Evolutionary conservation across 2,113 vertebrate genomes (phyloP).

Genomic region (Mormoops blainvillei): DNA sequence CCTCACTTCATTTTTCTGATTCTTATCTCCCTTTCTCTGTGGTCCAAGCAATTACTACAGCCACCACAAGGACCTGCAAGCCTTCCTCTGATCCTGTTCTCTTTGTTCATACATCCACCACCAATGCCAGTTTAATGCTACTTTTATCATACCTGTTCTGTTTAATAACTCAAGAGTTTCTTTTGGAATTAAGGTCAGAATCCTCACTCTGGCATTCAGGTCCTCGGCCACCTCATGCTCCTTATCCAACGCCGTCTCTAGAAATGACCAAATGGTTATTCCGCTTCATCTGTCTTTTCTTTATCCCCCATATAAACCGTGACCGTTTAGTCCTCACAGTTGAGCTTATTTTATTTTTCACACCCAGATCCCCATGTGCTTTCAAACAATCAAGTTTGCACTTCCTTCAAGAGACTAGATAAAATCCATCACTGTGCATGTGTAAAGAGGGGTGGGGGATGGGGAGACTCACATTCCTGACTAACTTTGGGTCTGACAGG

Average conservation of each 20-base stretch:
- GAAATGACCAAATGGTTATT: background rate
- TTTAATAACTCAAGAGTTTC: background rate
- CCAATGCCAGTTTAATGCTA: background rate
- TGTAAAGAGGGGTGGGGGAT: rapidly evolving
- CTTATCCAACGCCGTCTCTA: background rate
- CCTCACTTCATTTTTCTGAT: background rate
- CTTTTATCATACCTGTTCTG: background rate
- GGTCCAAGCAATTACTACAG: background rate
- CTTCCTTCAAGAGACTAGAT: background rate
- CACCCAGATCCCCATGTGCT: background rate
- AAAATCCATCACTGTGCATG: rapidly evolving
- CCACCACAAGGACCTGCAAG: background rate
- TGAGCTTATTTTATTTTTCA: background rate
- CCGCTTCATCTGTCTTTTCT: background rate
- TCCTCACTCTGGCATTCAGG: background rate
- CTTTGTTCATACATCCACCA: background rate
- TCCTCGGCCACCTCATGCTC: background rate
- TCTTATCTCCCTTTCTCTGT: background rate
- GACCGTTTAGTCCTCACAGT: background rate
- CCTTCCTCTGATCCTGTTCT: background rate
- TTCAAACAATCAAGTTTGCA: background rate
- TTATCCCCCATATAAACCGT: background rate
- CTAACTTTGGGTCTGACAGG: background rate
- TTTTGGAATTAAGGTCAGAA: background rate
- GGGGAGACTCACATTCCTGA: background rate